Percentiles rank a stretch among this genome's conserved stretches.
Evolutionary conservation across 2,113 vertebrate genomes (phyloP).

Genomic region (Rhea pennata): DNA sequence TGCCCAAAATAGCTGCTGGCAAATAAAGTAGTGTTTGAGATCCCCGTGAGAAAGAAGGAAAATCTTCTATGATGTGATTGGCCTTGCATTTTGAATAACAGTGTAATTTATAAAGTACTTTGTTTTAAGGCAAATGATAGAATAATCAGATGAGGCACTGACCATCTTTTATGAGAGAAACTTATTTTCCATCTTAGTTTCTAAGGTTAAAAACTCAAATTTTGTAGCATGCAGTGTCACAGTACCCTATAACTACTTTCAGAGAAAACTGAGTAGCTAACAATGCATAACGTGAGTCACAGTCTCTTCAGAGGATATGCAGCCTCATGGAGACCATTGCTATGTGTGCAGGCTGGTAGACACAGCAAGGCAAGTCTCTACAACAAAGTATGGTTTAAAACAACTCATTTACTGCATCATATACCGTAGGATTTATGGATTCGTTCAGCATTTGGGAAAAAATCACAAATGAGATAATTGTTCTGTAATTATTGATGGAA

Average conservation of each 20-base stretch:
- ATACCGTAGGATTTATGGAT: not conserved
- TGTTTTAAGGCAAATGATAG: not conserved
- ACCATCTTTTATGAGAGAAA: not conserved
- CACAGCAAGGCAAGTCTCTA: not conserved
- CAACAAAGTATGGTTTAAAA: slow-evolving; percentile 1
- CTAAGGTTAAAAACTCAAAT: not conserved
- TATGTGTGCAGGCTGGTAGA: not conserved
- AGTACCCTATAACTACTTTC: not conserved
- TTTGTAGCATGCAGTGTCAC: not conserved
- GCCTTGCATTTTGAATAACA: not conserved
- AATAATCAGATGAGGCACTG: not conserved
- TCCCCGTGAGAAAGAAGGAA: not conserved
- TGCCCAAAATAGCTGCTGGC: not conserved
- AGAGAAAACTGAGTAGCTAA: not conserved
- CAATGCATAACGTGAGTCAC: not conserved
- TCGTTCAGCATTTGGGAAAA: not conserved
- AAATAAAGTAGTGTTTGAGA: not conserved
- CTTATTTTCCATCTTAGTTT: not conserved
- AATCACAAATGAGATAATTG: slow-evolving; percentile 47
- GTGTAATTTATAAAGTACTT: not conserved
- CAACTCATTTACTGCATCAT: not conserved
- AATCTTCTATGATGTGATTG: not conserved
- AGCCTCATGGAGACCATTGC: not conserved
- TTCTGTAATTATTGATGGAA: slow-evolving; percentile 48
- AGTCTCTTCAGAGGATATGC: not conserved